These are phyloP conservation scores for Sipha flava DNA, from an alignment of 1,140 invertebrate species.

Conservation along the genomic window DNA sequence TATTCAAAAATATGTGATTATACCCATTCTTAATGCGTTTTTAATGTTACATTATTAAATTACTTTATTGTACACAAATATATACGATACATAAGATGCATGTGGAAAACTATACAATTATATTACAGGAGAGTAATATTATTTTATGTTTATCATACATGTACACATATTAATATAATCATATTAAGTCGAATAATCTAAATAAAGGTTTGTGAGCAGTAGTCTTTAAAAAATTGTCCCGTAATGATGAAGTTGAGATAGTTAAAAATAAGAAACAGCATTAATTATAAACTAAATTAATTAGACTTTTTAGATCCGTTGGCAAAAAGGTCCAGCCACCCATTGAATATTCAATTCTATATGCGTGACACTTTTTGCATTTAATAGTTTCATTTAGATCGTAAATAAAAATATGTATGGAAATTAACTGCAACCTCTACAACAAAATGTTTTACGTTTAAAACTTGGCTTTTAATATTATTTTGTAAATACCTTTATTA, in stretches of 20 bases:
- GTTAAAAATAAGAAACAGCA: neutral
- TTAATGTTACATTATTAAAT: too few species aligned
- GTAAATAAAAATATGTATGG: slow-evolving; percentile 5
- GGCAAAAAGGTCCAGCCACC: neutral
- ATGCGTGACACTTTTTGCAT: neutral
- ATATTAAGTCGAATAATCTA: too few species aligned
- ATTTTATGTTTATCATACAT: too few species aligned
- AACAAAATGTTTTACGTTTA: neutral
- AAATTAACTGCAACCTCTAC: neutral
- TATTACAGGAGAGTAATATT: too few species aligned
- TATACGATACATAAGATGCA: too few species aligned
- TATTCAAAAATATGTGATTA: too few species aligned
- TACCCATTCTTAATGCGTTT: too few species aligned
- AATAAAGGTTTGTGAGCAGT: too few species aligned
- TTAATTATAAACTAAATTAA: slow-evolving; percentile 1
- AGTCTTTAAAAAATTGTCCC: neutral
- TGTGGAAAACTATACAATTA: too few species aligned
- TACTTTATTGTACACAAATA: too few species aligned
- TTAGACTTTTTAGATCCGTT: neutral
- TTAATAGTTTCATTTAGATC: neutral
- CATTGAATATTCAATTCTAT: slow-evolving; percentile 11
- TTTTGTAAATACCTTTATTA: neutral
- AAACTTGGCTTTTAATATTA: neutral
- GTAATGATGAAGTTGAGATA: neutral
- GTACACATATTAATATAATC: too few species aligned